Evolutionary conservation across 2,888 invertebrate genomes (phyloP).

Genomic region (Apamea monoglypha): DNA sequence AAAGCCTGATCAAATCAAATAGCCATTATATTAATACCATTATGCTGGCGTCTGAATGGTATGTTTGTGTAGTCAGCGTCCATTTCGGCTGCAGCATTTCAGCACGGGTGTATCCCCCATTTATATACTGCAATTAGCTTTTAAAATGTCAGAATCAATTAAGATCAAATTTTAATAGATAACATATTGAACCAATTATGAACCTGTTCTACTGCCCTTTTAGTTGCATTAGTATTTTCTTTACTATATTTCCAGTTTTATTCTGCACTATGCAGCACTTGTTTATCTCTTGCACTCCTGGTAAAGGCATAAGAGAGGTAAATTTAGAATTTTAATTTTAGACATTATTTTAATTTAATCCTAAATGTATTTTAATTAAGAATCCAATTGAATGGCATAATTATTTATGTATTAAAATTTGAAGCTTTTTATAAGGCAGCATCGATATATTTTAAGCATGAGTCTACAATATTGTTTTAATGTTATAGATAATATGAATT

Average conservation of each 20-base stretch:
- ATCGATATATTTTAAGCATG: slow-evolving; percentile 83
- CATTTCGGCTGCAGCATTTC: slow-evolving; percentile 27
- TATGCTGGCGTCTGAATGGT: slow-evolving; percentile 43
- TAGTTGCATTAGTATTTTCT: slow-evolving; percentile 19
- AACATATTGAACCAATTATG: slow-evolving; percentile 33
- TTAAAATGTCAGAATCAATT: slow-evolving; percentile 45
- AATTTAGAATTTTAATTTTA: slow-evolving; percentile 82
- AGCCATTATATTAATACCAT: slow-evolving; percentile 24
- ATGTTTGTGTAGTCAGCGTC: slow-evolving; percentile 34
- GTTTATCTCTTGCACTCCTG: slow-evolving; percentile 78
- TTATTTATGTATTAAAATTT: slow-evolving; percentile 84
- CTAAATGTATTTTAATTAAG: slow-evolving; percentile 84
- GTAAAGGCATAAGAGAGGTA: slow-evolving; percentile 81
- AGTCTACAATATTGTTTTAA: slow-evolving; percentile 79
- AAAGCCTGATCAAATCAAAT: slow-evolving; percentile 46
- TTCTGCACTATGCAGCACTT: slow-evolving; percentile 22
- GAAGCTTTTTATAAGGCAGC: slow-evolving; percentile 81
- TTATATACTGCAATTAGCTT: slow-evolving; percentile 20
- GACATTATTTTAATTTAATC: slow-evolving; percentile 83
- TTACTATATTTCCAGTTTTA: slow-evolving; percentile 28
- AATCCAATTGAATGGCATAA: slow-evolving; percentile 83
- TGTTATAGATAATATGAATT: slow-evolving; percentile 83
- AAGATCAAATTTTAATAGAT: slow-evolving; percentile 39
- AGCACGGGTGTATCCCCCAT: slow-evolving; percentile 2
- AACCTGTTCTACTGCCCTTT: slow-evolving; percentile 24